Conservation (phyloP, 2,797 vertebrate species). For the Cyprinodon diabolis region DNA sequence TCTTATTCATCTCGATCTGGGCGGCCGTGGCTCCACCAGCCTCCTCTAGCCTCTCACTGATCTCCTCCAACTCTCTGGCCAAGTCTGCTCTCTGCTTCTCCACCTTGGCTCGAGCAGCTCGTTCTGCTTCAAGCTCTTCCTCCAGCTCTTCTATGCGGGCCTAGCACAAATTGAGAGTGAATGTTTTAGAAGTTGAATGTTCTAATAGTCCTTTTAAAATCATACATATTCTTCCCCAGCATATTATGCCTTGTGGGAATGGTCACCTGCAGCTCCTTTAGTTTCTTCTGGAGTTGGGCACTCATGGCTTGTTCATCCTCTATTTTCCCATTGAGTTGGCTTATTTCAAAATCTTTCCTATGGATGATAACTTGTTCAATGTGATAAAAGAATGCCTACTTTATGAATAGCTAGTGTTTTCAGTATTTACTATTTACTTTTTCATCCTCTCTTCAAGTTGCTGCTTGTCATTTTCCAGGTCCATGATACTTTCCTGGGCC, state of each 20-base stretch:
- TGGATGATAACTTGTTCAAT: background rate
- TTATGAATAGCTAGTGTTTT: background rate
- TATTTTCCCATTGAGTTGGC: conserved; percentile 83
- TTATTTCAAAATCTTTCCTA: conserved; percentile 94
- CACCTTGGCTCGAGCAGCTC: conserved; percentile 88
- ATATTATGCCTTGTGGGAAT: background rate
- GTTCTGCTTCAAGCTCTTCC: conserved; percentile 89
- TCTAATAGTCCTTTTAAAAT: background rate
- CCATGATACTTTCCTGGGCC: conserved; percentile 89
- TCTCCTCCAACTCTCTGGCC: conserved; percentile 87
- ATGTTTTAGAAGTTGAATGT: background rate
- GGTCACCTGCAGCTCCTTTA: conserved; percentile 89
- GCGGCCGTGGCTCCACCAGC: too few species aligned
- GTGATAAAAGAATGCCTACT: background rate
- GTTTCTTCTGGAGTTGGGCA: conserved; percentile 86
- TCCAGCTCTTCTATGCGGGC: conserved; percentile 89
- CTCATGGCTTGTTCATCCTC: conserved; percentile 81
- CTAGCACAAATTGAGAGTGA: conserved; percentile 51
- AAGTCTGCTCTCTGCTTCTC: conserved; percentile 91
- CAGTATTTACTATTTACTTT: conserved; percentile 69
- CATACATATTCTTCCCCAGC: background rate
- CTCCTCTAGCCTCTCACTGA: too few species aligned
- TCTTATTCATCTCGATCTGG: too few species aligned
- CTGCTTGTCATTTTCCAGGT: conserved; percentile 88
- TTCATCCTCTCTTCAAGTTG: conserved; percentile 88